Percentiles rank a stretch among this genome's conserved stretches.
These are phyloP conservation scores for Anser brachyrhynchus DNA, from an alignment of 2,113 vertebrate genomes.

Conservation along the genomic window DNA sequence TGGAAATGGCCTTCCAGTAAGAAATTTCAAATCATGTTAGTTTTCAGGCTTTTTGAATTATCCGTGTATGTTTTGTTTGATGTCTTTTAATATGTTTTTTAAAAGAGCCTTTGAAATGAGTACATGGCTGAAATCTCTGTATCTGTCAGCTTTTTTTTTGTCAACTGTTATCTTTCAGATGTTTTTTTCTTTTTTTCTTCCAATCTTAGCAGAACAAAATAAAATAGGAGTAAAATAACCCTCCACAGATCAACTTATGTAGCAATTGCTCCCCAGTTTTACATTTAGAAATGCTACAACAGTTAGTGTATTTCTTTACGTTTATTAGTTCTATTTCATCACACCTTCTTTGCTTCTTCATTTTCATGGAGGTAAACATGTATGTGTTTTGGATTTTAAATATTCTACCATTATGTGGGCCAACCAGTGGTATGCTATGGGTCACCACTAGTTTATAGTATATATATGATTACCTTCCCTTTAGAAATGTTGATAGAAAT, in stretches of 20 bases:
- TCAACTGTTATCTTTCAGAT: not conserved
- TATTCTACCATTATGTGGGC: not conserved
- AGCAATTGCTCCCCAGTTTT: not conserved
- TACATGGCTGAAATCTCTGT: constrained; percentile 13
- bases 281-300: not conserved
- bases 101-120: not conserved
- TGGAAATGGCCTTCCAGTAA: not conserved
- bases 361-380: not conserved
- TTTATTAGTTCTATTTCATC: not conserved
- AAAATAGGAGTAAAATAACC: not conserved
- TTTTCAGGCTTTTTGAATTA: constrained; percentile 6
- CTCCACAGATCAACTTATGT: not conserved
- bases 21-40: not conserved
- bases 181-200: not conserved
- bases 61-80: not conserved
- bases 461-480: not conserved
- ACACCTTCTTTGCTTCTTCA: not conserved
- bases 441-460: not conserved
- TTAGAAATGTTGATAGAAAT: not conserved
- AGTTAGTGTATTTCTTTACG: not conserved
- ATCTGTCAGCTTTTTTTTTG: not conserved
- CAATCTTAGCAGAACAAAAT: not conserved
- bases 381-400: not conserved
- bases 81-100: not conserved
- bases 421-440: not conserved